Base-by-base conservation (phyloP, 2,888 invertebrate genomes). In the Mythimna impura region DNA sequence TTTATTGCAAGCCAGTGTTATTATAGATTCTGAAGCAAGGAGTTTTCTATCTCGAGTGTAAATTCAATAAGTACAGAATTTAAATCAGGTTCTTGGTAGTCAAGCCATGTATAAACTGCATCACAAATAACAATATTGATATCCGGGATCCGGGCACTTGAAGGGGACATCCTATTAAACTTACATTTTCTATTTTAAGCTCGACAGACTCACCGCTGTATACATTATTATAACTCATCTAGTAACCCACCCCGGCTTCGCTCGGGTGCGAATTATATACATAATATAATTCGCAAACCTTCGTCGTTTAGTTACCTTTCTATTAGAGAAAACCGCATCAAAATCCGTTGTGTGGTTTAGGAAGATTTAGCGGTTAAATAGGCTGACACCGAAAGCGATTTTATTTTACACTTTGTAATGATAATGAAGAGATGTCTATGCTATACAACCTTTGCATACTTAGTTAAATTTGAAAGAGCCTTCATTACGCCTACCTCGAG, bases 401-500 rank as follows among this genome's bases (percentile, higher is more conserved):
- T 14, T 47, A 6, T 47, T 47, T 47, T 17, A 20, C 20, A 47
- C 1, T 47, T 6, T 17, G 47, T 47, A 47, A 47, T 47, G 6
- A 6, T 47, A 47, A 47, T 47, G 47, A 17, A 47, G 47, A 52
- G 2, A 52, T n/a, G n/a, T 50, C 0, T 50, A 50, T 20, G 50
- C 43, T 34, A 57, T 62, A 76, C 73, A 66, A 57, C 76, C 77
- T 80, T 79, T 78, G 78, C 79, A 79, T 82, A 17, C 47, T 17
- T 47, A 65, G 69, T 81, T 69, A 69, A 75, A 79, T 77, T 81
- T 64, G 62, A 80, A 80, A 81, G 80, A 89, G 78, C 91, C 91
- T 91, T 89, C 88, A 87, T 85, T 83, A 87, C 89, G 84, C 91
- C 92, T 87, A 90, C 91, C 77, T 61, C 73, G 75, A 86, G 76